Evolutionary conservation across 1,140 invertebrate species (phyloP).

Genomic region (Scaptomyza graminum): DNA sequence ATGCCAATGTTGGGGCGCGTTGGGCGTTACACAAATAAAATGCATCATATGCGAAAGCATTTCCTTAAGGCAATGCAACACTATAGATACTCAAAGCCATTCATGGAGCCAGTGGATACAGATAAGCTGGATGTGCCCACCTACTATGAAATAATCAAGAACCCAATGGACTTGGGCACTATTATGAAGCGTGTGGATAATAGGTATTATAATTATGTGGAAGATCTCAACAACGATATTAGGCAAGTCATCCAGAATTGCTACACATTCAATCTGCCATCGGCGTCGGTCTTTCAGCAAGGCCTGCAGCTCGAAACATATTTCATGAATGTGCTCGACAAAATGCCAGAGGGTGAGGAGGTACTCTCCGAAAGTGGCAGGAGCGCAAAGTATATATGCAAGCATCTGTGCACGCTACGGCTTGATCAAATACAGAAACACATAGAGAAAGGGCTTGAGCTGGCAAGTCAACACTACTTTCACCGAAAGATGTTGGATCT

Average conservation of each 20-base stretch:
- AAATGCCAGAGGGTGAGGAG: background rate
- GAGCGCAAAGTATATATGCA: background rate
- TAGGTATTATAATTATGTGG: slow-evolving; percentile 10
- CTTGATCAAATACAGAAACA: background rate
- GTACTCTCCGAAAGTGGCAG: background rate
- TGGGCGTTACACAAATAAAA: slow-evolving; percentile 20
- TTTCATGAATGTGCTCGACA: background rate
- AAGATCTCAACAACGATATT: slow-evolving; percentile 7
- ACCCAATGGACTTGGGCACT: slow-evolving; percentile 16
- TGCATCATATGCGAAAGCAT: slow-evolving; percentile 2
- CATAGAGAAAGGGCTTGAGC: background rate
- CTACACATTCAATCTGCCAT: background rate
- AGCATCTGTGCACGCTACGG: background rate
- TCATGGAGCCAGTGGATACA: slow-evolving; percentile 1
- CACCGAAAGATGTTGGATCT: background rate
- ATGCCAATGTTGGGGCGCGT: slow-evolving; percentile 2
- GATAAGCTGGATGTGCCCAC: background rate
- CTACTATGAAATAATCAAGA: slow-evolving; percentile 5
- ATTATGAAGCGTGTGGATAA: slow-evolving; percentile 5
- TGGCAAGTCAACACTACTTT: background rate
- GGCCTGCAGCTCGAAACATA: slow-evolving; percentile 1
- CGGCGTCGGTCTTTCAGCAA: background rate
- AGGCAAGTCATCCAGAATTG: slow-evolving; percentile 11
- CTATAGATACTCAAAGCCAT: background rate
- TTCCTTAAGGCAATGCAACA: background rate